phyloP scores from a whole-genome alignment of 30 jellyfish, hydroid and myxozoan genomes.

The Mastigias papua region DNA sequence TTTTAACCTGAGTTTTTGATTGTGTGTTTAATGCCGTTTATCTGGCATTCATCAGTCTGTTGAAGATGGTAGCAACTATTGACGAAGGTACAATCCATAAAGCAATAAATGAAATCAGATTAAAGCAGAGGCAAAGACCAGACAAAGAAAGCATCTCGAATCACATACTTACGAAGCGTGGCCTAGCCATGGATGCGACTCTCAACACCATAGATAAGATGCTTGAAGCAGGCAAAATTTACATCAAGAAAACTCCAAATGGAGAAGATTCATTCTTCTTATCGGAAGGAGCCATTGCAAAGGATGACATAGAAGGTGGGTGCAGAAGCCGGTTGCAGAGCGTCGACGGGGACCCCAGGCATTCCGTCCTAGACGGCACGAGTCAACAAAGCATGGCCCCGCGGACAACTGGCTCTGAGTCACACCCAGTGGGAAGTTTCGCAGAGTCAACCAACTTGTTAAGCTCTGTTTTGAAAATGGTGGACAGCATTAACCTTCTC shows the following conservation, averaged over 20 bases:
- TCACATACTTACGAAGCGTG: conserved; percentile 29
- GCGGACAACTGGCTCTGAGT: conserved; percentile 7
- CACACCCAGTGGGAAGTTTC: conserved; percentile 16
- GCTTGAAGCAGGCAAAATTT: conserved; percentile 31
- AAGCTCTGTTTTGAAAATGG: conserved; percentile 7
- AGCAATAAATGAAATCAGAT: no score
- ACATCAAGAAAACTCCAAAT: conserved; percentile 21
- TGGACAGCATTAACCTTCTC: no score
- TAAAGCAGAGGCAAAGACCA: no score
- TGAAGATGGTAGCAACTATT: conserved; percentile 12
- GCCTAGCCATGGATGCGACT: conserved; percentile 21
- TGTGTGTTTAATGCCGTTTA: no score
- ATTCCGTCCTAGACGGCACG: conserved; percentile 8
- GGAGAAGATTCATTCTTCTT: conserved; percentile 7
- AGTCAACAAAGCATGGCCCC: conserved; percentile 20
- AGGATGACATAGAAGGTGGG: no score
- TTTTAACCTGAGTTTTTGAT: no score
- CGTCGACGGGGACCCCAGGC: conserved; percentile 1
- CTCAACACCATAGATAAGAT: no score
- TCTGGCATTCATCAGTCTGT: neutral
- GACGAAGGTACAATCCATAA: conserved; percentile 25
- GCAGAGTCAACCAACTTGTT: conserved; percentile 19
- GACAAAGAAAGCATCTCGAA: no score
- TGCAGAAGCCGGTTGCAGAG: no score
- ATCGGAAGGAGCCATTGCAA: neutral